phyloP scores from a whole-genome alignment of 2,113 vertebrate species.

The Panurus biarmicus region DNA sequence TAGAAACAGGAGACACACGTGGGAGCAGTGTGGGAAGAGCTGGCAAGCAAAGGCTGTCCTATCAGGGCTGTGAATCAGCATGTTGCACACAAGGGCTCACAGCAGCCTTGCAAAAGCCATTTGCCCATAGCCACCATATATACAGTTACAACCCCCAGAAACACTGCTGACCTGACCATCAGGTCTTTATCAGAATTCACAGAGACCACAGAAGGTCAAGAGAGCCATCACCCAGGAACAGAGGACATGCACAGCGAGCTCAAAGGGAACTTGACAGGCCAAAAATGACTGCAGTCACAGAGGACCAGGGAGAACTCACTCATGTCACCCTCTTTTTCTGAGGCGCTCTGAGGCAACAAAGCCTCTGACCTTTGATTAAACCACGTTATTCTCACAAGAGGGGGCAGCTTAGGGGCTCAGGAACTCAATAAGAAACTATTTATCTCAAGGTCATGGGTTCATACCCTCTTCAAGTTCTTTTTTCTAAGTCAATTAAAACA shows the following conservation, averaged over 20 bases:
- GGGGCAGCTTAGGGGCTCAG: not conserved
- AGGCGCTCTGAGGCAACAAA: not conserved
- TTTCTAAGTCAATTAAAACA: slow-evolving; percentile 35
- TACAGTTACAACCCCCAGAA: not conserved
- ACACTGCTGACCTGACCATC: not conserved
- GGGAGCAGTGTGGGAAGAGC: not conserved
- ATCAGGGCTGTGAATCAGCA: not conserved
- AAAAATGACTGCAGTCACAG: not conserved
- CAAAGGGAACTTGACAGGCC: slow-evolving; percentile 12
- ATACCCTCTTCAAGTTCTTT: slow-evolving; percentile 16
- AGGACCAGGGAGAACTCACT: not conserved
- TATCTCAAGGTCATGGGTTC: slow-evolving; percentile 41
- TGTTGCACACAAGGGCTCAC: not conserved
- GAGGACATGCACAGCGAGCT: not conserved
- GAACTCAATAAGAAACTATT: slow-evolving; percentile 31
- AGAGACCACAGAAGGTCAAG: slow-evolving; percentile 38
- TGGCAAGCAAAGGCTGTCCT: not conserved
- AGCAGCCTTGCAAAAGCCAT: not conserved
- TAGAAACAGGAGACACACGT: not conserved
- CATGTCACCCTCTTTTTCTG: not conserved
- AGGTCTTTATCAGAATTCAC: not conserved
- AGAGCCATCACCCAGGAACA: slow-evolving; percentile 17
- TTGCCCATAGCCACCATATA: not conserved
- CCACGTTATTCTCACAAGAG: not conserved
- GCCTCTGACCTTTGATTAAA: slow-evolving; percentile 42